These are phyloP conservation scores for Babyrousa celebensis DNA, from an alignment of 2,797 vertebrate genomes.

Conservation along the genomic window DNA sequence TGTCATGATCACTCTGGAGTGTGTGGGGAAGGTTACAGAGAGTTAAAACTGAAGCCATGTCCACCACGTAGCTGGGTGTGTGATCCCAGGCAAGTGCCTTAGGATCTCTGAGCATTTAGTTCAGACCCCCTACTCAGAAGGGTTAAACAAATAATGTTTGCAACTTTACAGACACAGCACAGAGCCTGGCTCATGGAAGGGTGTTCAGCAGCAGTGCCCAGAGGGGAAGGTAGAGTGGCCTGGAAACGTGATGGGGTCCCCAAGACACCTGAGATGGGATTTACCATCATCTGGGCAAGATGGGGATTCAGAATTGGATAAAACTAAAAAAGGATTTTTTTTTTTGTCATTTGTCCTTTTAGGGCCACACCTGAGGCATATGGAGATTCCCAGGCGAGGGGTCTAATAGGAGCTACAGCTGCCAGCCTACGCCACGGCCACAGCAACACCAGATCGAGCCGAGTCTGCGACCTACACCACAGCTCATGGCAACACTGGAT, in stretches of 20 bases:
- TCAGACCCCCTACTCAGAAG: not conserved
- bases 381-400: too few species aligned
- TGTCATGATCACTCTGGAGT: not conserved
- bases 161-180: too few species aligned
- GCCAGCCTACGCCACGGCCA: too few species aligned
- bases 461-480: too few species aligned
- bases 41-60: not conserved
- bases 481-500: too few species aligned
- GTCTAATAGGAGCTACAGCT: too few species aligned
- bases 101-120: not conserved
- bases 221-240: not conserved
- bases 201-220: not conserved
- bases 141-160: not conserved
- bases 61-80: not conserved
- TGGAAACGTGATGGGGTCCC: not conserved
- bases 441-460: too few species aligned
- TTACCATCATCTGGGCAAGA: not conserved
- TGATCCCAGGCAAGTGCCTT: not conserved
- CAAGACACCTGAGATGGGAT: not conserved
- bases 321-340: not conserved
- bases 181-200: not conserved
- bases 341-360: too few species aligned
- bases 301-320: not conserved
- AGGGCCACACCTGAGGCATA: too few species aligned
- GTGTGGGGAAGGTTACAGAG: not conserved